Percentiles rank a stretch among this genome's conserved stretches.
Conservation (phyloP, 1,140 invertebrate species). For the Halyomorpha halys region DNA sequence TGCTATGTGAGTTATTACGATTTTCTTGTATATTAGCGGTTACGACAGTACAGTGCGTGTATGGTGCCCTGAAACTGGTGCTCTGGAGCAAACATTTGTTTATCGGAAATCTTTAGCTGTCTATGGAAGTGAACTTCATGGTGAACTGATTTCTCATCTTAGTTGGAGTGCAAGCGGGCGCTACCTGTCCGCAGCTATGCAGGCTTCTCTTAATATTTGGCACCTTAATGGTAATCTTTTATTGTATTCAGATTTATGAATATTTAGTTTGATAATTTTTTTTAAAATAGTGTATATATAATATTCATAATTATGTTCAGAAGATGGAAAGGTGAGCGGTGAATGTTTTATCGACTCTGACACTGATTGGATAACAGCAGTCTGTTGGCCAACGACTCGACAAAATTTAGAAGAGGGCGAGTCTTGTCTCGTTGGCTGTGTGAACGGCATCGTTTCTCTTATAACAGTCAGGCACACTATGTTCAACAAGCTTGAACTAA, state of each 20-base stretch:
- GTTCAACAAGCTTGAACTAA: constrained; percentile 37
- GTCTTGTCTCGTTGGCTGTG: constrained; percentile 42
- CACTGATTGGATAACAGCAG: constrained; percentile 41
- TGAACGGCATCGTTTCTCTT: constrained; percentile 41
- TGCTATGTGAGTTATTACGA: not conserved
- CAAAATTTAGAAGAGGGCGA: constrained; percentile 36
- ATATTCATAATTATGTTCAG: constrained; percentile 16
- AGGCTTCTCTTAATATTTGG: constrained; percentile 47
- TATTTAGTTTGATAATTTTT: too few relatives aligned
- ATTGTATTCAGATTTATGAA: too few relatives aligned
- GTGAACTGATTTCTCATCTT: constrained; percentile 42
- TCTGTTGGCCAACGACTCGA: constrained; percentile 41
- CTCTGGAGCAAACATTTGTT: constrained; percentile 47
- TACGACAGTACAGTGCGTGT: constrained; percentile 55
- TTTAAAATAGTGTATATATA: too few relatives aligned
- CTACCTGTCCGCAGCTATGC: constrained; percentile 46
- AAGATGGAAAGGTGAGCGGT: constrained; percentile 21
- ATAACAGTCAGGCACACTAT: constrained; percentile 32
- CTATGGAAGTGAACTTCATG: constrained; percentile 43
- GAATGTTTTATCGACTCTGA: constrained; percentile 37
- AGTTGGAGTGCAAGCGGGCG: constrained; percentile 45
- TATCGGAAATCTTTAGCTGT: constrained; percentile 44
- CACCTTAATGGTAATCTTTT: constrained; percentile 36
- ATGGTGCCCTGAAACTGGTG: constrained; percentile 42
- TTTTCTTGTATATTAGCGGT: constrained; percentile 37